phyloP scores from a whole-genome alignment of 2,888 invertebrate genomes.

The Drosophila leonis region DNA sequence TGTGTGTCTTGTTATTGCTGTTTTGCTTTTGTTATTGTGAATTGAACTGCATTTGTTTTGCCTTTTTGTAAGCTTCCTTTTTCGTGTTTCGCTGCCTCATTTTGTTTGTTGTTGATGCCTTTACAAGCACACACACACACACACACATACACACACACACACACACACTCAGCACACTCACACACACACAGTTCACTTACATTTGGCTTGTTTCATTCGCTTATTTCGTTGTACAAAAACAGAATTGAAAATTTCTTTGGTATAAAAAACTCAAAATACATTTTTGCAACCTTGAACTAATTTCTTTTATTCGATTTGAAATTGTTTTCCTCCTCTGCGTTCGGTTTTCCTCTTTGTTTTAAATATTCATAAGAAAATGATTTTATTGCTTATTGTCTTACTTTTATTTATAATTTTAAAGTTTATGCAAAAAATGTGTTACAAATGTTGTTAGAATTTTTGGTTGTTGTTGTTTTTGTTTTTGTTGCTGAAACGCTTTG shows the following conservation, averaged over 20 bases:
- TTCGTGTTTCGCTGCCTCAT: constrained; percentile 20
- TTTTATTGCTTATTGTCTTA: constrained; percentile 42
- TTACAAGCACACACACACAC: constrained; percentile 25
- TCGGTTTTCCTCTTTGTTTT: not conserved
- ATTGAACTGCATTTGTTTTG: constrained; percentile 50
- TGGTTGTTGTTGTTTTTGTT: constrained; percentile 22
- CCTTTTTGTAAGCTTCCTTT: constrained; percentile 36
- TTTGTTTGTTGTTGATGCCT: constrained; percentile 35
- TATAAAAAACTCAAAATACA: constrained; percentile 50
- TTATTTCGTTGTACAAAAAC: constrained; percentile 33
- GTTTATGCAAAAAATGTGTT: constrained; percentile 61
- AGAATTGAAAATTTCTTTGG: constrained; percentile 36
- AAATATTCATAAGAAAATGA: constrained; percentile 50
- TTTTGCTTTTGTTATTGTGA: constrained; percentile 47
- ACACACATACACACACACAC: not conserved
- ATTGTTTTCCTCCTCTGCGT: constrained; percentile 14
- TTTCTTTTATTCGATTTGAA: constrained; percentile 25
- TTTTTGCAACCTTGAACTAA: constrained; percentile 67
- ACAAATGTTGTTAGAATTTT: constrained; percentile 49
- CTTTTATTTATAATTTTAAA: constrained; percentile 13
- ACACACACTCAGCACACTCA: not conserved
- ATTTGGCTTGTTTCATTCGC: constrained; percentile 39
- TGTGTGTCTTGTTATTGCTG: constrained; percentile 33
- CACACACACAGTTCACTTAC: constrained; percentile 43
- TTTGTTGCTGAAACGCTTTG: constrained; percentile 78